Conservation (phyloP, 2,113 vertebrate species). For the Cariama cristata region DNA sequence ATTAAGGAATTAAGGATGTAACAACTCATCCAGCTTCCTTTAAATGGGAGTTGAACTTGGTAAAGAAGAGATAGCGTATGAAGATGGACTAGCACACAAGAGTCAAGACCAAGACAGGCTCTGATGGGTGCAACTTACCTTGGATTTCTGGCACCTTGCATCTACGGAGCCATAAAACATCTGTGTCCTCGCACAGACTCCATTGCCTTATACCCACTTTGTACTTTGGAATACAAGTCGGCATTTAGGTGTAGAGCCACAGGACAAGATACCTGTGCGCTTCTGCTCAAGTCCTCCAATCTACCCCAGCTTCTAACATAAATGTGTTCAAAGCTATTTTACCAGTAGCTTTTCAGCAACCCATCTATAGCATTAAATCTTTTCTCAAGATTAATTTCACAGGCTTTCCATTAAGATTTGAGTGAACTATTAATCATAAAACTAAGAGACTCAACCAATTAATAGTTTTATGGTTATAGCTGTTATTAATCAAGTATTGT, state of each 20-base stretch:
- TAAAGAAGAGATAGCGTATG: background rate
- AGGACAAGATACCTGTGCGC: rapidly evolving
- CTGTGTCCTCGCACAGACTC: background rate
- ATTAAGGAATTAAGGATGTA: background rate
- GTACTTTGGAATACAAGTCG: background rate
- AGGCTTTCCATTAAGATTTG: conserved; percentile 52
- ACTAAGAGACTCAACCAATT: conserved; percentile 54
- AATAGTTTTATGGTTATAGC: conserved; percentile 46
- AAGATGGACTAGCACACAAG: background rate
- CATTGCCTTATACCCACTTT: background rate
- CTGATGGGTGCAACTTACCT: rapidly evolving
- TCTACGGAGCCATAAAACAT: background rate
- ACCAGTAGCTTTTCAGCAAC: conserved; percentile 12
- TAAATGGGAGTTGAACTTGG: background rate
- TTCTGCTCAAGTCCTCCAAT: background rate
- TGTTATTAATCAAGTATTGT: conserved; percentile 62
- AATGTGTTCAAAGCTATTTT: conserved; percentile 34
- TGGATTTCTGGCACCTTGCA: background rate
- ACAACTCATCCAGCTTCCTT: background rate
- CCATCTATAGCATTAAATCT: conserved; percentile 37
- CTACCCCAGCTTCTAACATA: conserved; percentile 21
- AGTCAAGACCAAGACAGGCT: background rate
- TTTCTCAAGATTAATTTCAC: conserved; percentile 47
- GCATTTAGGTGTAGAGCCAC: no score
- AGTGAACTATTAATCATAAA: conserved; percentile 65